Conservation (phyloP, 2,797 vertebrate species). For the Gallinago nigripennis region DNA sequence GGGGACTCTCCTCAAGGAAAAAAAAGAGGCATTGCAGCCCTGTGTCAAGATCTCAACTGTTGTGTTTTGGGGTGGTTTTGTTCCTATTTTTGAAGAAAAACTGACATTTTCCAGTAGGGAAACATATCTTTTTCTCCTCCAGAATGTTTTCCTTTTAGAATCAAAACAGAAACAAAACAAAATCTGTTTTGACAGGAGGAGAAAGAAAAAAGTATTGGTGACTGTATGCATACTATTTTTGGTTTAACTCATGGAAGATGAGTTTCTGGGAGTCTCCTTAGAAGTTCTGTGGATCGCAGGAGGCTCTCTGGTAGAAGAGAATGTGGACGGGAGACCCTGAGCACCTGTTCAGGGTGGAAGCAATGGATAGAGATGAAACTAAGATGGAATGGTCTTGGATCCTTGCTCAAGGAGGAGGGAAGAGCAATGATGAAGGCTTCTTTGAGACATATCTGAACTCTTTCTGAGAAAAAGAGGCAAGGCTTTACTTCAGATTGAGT, state of each 20-base stretch:
- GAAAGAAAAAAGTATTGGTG: not conserved
- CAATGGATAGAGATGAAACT: not conserved
- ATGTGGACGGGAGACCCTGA: not conserved
- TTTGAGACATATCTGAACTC: not conserved
- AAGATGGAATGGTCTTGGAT: accelerated
- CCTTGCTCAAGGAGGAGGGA: not conserved
- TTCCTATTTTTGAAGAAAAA: not conserved
- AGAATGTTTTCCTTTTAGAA: conserved; percentile 26
- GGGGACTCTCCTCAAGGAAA: accelerated
- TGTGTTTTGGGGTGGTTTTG: not conserved
- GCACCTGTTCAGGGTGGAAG: not conserved
- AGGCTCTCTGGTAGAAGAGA: not conserved
- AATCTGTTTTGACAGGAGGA: conserved; percentile 7
- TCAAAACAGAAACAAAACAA: not conserved
- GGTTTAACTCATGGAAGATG: not conserved
- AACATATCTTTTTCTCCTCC: not conserved
- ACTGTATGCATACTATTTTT: not conserved
- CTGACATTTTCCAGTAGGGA: not conserved
- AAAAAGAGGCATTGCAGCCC: not conserved
- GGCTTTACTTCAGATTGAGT: not conserved
- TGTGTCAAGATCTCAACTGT: accelerated
- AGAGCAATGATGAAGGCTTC: not conserved
- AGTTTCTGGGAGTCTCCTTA: not conserved
- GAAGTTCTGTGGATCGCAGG: not conserved
- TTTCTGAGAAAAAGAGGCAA: not conserved